These are phyloP conservation scores for Eufriesea mexicana DNA, from an alignment of 1,140 invertebrate species.

Conservation along the genomic window DNA sequence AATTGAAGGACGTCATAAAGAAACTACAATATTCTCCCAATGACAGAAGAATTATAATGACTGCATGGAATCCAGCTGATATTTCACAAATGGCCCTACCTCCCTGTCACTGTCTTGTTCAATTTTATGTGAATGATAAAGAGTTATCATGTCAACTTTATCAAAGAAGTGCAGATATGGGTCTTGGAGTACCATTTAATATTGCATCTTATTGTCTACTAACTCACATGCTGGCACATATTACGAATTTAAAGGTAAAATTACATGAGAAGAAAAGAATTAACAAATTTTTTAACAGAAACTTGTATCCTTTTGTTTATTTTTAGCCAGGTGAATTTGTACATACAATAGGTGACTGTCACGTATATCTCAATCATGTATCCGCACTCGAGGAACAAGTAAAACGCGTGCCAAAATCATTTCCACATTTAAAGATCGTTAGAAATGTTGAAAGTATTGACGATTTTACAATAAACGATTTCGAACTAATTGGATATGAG, in stretches of 20 bases:
- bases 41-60: slow-evolving; percentile 95
- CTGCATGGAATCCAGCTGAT: slow-evolving; percentile 97
- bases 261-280: slow-evolving; percentile 13
- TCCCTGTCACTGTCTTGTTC: slow-evolving; percentile 97
- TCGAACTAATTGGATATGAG: slow-evolving; percentile 93
- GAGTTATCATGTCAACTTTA: slow-evolving; percentile 95
- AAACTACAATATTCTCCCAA: slow-evolving; percentile 93
- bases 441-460: slow-evolving; percentile 90
- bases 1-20: slow-evolving; percentile 93
- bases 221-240: slow-evolving; percentile 97
- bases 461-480: slow-evolving; percentile 94
- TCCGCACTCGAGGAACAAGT: slow-evolving; percentile 93
- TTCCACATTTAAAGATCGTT: slow-evolving; percentile 92
- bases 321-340: slow-evolving; percentile 96
- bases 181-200: slow-evolving; percentile 99
- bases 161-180: slow-evolving; percentile 99
- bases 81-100: slow-evolving; percentile 97
- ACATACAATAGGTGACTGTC: slow-evolving; percentile 97
- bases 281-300: slow-evolving; percentile 24
- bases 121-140: slow-evolving; percentile 96
- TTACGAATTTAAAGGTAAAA: slow-evolving; percentile 91
- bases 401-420: slow-evolving; percentile 89
- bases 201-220: slow-evolving; percentile 98
- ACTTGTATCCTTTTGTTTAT: slow-evolving; percentile 59
- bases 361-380: slow-evolving; percentile 97